Percentiles rank a stretch among this genome's conserved stretches.
phyloP scores from a whole-genome alignment of 2,797 vertebrate species.

The Crypturellus tataupa region DNA sequence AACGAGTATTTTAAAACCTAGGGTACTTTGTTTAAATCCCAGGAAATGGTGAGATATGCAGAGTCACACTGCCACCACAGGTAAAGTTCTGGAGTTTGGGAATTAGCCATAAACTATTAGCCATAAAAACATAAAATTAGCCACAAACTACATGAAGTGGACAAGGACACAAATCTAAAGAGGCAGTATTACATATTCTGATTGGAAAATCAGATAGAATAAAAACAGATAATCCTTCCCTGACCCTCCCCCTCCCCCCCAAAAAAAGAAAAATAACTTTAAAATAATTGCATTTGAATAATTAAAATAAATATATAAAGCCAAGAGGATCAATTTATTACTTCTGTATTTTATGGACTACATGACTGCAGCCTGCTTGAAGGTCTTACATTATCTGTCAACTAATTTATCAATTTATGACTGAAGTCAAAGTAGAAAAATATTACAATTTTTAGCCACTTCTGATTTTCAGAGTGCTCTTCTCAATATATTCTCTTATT shows the following conservation, averaged over 20 bases:
- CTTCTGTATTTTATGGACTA: neutral
- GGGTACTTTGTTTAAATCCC: neutral
- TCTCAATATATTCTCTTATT: neutral
- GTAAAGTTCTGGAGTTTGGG: neutral
- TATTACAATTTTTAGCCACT: neutral
- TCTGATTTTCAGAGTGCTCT: neutral
- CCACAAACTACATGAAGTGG: neutral
- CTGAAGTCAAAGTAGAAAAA: neutral
- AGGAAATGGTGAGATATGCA: neutral
- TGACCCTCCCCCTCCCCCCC: neutral
- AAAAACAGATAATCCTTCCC: neutral
- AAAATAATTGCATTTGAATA: neutral
- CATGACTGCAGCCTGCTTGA: neutral
- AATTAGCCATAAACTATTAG: neutral
- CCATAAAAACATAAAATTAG: neutral
- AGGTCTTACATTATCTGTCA: neutral
- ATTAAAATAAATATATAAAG: neutral
- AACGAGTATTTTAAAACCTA: neutral
- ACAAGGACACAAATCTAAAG: neutral
- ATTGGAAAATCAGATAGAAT: rapidly evolving
- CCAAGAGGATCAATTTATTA: neutral
- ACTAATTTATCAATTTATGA: neutral
- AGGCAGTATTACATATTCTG: neutral
- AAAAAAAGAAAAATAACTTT: neutral
- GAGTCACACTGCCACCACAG: neutral